A percentile compares a stretch with the other conserved stretches of the same genome.
phyloP scores from a whole-genome alignment of 2,888 invertebrate genomes.

The Ceratothoa steindachneri region DNA sequence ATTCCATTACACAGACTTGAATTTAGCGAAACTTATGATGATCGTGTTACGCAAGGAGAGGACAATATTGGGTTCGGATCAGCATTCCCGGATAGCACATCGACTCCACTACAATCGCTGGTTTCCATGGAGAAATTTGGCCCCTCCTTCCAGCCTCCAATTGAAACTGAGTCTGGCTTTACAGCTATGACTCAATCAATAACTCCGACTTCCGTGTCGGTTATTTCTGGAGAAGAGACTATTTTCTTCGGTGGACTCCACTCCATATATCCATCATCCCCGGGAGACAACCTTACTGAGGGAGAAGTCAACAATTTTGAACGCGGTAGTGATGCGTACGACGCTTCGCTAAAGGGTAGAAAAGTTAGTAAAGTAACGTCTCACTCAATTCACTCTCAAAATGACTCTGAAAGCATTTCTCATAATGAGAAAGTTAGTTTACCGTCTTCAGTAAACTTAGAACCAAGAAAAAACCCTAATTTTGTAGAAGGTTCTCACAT shows the following conservation, averaged over 20 bases:
- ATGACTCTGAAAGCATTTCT: background rate
- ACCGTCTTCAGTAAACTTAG: background rate
- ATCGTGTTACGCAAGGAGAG: background rate
- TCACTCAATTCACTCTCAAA: background rate
- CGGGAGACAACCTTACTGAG: slow-evolving; percentile 25
- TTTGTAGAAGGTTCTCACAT: background rate
- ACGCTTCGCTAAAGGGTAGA: no score
- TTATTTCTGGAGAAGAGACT: slow-evolving; percentile 42
- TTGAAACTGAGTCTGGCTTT: slow-evolving; percentile 36
- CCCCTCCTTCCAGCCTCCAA: slow-evolving; percentile 37
- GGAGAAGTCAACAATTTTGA: slow-evolving; percentile 8
- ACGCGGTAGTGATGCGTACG: background rate
- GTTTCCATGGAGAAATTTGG: slow-evolving; percentile 25
- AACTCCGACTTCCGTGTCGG: slow-evolving; percentile 34
- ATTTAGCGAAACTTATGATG: slow-evolving; percentile 2
- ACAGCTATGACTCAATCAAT: slow-evolving; percentile 36
- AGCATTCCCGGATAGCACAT: background rate
- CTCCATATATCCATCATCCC: slow-evolving; percentile 32
- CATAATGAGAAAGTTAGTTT: background rate
- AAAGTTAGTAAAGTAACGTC: background rate
- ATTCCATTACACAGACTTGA: slow-evolving; percentile 32
- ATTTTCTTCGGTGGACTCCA: slow-evolving; percentile 41
- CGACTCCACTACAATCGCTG: background rate
- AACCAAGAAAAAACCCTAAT: no score
- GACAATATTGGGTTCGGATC: background rate